Evolutionary conservation across 2,113 vertebrate genomes (phyloP).

Genomic region (Hepsetus odoe): DNA sequence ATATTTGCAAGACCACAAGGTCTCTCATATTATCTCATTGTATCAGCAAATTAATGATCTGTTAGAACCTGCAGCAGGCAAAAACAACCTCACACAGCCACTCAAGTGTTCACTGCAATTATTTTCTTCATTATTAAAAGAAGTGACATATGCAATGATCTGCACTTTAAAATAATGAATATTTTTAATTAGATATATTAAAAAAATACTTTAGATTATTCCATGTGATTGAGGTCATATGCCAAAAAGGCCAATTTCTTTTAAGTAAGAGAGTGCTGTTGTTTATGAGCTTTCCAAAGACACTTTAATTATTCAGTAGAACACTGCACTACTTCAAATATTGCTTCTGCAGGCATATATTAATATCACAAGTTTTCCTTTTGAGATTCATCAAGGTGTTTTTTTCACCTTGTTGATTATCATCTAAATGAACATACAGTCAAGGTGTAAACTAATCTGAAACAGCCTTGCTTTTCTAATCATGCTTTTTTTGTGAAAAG

Average conservation of each 20-base stretch:
- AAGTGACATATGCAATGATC: constrained; percentile 6
- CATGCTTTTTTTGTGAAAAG: not conserved
- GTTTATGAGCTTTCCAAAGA: not conserved
- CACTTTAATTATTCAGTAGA: not conserved
- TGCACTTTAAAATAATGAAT: constrained; percentile 17
- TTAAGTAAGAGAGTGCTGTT: not conserved
- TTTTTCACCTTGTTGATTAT: constrained; percentile 3
- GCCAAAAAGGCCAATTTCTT: not conserved
- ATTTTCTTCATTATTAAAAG: constrained; percentile 40
- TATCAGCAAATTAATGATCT: constrained; percentile 44
- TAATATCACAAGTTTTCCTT: constrained; percentile 25
- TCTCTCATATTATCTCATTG: constrained; percentile 36
- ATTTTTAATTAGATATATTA: not conserved
- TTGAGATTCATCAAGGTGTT: not conserved
- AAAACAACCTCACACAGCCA: constrained; percentile 24
- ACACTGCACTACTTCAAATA: constrained; percentile 8
- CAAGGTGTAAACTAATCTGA: constrained; percentile 24
- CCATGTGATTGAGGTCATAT: not conserved
- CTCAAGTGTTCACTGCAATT: constrained; percentile 26
- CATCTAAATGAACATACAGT: not conserved
- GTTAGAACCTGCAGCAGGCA: constrained; percentile 17
- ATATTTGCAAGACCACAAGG: constrained; percentile 29
- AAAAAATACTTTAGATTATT: not conserved
- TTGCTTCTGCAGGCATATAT: not conserved
- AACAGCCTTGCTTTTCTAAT: not conserved